phyloP scores from a whole-genome alignment of 2,888 invertebrate genomes.

The Seira sanloemensis region DNA sequence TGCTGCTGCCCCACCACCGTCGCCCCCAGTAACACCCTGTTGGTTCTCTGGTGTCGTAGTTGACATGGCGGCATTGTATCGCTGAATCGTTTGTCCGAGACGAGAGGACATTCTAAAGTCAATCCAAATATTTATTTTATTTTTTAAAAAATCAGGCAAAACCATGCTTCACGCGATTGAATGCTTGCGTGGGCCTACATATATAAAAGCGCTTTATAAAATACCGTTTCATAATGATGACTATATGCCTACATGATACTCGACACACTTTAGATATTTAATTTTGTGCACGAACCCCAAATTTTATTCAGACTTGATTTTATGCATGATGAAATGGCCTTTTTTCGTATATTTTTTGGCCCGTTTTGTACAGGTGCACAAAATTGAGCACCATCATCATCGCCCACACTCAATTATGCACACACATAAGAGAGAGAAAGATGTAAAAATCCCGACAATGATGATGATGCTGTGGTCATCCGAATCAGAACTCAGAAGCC shows the following conservation, averaged over 20 bases:
- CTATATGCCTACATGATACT: neutral
- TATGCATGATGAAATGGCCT: conserved; percentile 5
- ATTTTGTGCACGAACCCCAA: neutral
- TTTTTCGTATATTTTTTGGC: no score
- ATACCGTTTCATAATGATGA: conserved; percentile 9
- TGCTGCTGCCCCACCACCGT: conserved; percentile 39
- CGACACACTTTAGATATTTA: no score
- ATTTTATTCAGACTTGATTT: neutral
- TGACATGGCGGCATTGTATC: conserved; percentile 66
- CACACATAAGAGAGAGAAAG: no score
- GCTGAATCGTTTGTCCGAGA: conserved; percentile 68
- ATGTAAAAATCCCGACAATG: no score
- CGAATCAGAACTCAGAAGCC: no score
- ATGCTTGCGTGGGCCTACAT: no score
- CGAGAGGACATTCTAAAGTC: conserved; percentile 68
- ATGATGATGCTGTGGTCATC: no score
- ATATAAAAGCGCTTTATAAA: no score
- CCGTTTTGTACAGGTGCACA: no score
- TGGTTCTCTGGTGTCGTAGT: conserved; percentile 45
- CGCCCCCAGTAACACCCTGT: conserved; percentile 51
- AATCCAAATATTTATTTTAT: neutral
- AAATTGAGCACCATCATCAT: no score
- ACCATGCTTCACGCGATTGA: no score
- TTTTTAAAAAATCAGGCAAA: conserved; percentile 10
- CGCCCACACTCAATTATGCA: neutral